Conservation (phyloP, 2,888 invertebrate genomes). For the Eristalis tenax region DNA sequence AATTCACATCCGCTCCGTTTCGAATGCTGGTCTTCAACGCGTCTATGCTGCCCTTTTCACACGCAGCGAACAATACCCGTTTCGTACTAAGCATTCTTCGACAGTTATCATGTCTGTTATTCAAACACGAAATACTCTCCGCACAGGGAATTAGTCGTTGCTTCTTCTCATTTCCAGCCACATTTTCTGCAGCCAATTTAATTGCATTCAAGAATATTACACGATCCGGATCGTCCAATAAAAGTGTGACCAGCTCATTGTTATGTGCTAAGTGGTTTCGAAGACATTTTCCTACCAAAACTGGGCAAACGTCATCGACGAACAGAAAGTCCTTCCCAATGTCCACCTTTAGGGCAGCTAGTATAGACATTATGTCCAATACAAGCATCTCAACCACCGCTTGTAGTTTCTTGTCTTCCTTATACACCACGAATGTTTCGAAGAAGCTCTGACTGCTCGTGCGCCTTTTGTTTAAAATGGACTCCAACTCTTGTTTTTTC, state of each 20-base stretch:
- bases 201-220: slow-evolving; percentile 35
- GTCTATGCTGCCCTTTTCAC: slow-evolving; percentile 15
- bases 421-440: background rate
- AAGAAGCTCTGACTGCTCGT: background rate
- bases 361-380: slow-evolving; percentile 72
- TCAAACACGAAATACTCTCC: background rate
- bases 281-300: slow-evolving; percentile 72
- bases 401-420: slow-evolving; percentile 52
- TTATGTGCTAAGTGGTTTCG: slow-evolving; percentile 73
- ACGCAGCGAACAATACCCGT: slow-evolving; percentile 4
- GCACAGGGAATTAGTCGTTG: background rate
- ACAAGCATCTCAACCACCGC: slow-evolving; percentile 71
- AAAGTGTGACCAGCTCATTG: slow-evolving; percentile 54
- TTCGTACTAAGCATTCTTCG: background rate
- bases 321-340: slow-evolving; percentile 40
- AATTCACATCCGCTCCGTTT: slow-evolving; percentile 51
- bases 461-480: background rate
- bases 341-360: slow-evolving; percentile 8
- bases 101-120: background rate
- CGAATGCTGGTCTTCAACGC: background rate
- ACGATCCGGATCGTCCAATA: slow-evolving; percentile 49
- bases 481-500: slow-evolving; percentile 12
- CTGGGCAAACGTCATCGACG: slow-evolving; percentile 66
- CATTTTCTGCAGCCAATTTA: background rate
- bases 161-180: background rate